These are phyloP conservation scores for Crepidodera aurea DNA, from an alignment of 2,888 invertebrate species.

Conservation along the genomic window DNA sequence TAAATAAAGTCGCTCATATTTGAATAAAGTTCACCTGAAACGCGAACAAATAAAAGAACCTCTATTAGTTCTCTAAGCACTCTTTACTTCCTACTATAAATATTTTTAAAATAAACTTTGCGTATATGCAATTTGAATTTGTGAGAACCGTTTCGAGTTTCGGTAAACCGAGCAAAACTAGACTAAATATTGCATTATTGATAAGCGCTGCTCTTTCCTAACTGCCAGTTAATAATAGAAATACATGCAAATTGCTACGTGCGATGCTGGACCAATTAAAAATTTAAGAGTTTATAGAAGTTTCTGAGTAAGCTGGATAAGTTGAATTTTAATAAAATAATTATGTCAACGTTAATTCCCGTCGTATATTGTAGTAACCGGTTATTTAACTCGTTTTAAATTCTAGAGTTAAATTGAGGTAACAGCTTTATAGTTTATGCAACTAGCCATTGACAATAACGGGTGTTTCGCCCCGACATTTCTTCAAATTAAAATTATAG, in stretches of 20 bases:
- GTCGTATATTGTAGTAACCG: no score
- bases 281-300: slow-evolving; percentile 20
- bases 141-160: slow-evolving; percentile 7
- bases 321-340: slow-evolving; percentile 16
- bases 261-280: slow-evolving; percentile 22
- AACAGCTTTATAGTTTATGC: no score
- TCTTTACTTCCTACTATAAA: slow-evolving; percentile 6
- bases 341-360: slow-evolving; percentile 6
- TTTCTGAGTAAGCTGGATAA: slow-evolving; percentile 10
- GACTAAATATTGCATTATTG: slow-evolving; percentile 30
- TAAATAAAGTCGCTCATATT: not conserved
- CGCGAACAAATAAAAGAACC: not conserved
- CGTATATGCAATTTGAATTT: slow-evolving; percentile 2
- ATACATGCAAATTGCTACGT: slow-evolving; percentile 31
- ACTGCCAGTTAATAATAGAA: slow-evolving; percentile 33
- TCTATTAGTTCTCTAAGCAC: slow-evolving; percentile 7
- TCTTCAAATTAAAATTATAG: no score
- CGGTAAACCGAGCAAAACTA: not conserved
- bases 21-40: not conserved
- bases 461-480: no score
- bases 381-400: no score
- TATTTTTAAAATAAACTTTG: not conserved
- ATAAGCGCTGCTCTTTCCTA: slow-evolving; percentile 26
- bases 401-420: no score
- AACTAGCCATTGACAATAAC: no score